Evolutionary conservation across 2,113 vertebrate genomes (phyloP), one percentile per base, ranked within the genome.

Genomic region (Apeltes quadracus): DNA sequence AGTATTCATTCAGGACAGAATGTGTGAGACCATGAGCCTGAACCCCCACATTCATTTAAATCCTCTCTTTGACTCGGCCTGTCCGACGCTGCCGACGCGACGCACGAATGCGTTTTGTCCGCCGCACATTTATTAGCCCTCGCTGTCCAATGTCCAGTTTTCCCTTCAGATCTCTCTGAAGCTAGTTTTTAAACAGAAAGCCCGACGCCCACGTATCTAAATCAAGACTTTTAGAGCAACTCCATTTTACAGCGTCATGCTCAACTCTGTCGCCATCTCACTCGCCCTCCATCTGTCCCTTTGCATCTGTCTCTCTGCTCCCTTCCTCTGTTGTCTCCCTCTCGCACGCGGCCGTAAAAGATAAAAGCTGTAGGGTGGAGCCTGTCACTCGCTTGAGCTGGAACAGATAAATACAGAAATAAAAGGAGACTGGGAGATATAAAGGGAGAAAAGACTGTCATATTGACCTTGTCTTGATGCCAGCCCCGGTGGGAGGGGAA

Each of bases 381-480:
- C 58, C 75, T 85, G 86, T 78, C 81, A 78, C 84, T 85, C 80
- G 82, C 79, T 79, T 72, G 68, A 80, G 76, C 84, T 41, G 41
- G 61, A 74, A 82, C 43, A 70, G 72, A 81, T 73, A 66, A 58
- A 81, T 56, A 75, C 38, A 65, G 63, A 67, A 64, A 65, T 51
- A 69, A 55, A 78, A 34, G 2, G 71, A 43, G 66, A 79, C 78
- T 29, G 63, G 65, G 48, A 69, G 58, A 83, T 76, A 88, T 75
- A 84, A 70, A 77, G 70, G 56, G 71, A 55, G 50, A 72, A 78
- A 85, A 85, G 76, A 66, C 77, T 70, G 83, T 90, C 84, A 83
- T 89, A 82, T 90, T 90, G 91, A 88, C 89, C 83, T 90, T 92
- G 91, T 90, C 82, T 83, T 73, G 79, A 82, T 89, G 90, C 88